Percentiles rank a stretch among this genome's conserved stretches.
These are phyloP conservation scores for Hyles euphorbiae DNA, from an alignment of 1,140 invertebrate species.

Conservation along the genomic window DNA sequence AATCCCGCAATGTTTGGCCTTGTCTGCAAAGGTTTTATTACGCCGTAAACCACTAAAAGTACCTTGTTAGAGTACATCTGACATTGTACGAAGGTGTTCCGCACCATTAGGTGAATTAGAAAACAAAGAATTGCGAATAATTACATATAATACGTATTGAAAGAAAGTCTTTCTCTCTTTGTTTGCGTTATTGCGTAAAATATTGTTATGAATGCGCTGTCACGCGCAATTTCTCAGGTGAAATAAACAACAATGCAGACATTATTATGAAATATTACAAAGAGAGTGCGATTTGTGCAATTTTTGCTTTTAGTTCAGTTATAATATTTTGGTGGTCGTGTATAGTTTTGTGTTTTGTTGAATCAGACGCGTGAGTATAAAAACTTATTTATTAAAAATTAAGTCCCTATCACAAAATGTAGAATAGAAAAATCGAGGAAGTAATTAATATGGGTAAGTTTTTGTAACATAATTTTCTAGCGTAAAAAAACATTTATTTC, in stretches of 20 bases:
- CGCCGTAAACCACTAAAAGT: slow-evolving; percentile 68
- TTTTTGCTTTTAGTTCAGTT: slow-evolving; percentile 15
- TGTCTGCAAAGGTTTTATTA: slow-evolving; percentile 63
- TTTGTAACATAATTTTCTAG: too few relatives aligned
- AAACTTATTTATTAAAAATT: too few relatives aligned
- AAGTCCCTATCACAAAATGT: too few relatives aligned
- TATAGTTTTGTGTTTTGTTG: slow-evolving; percentile 8
- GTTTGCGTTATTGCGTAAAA: slow-evolving; percentile 45
- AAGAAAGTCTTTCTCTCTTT: slow-evolving; percentile 71
- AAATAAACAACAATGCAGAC: slow-evolving; percentile 31
- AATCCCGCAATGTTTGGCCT: slow-evolving; percentile 69
- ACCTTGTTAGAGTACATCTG: slow-evolving; percentile 42
- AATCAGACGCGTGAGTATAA: too few relatives aligned
- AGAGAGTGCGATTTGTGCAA: slow-evolving; percentile 18
- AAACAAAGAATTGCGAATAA: slow-evolving; percentile 55
- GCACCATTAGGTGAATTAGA: slow-evolving; percentile 50
- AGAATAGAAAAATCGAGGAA: too few relatives aligned
- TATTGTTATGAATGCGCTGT: slow-evolving; percentile 61
- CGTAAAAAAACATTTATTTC: too few relatives aligned
- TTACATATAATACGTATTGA: slow-evolving; percentile 51
- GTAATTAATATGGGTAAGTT: too few relatives aligned
- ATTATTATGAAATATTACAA: slow-evolving; percentile 17
- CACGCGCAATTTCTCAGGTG: slow-evolving; percentile 51
- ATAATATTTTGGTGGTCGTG: slow-evolving; percentile 17
- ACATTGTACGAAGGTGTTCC: slow-evolving; percentile 57